Percentiles rank a stretch among this genome's conserved stretches.
phyloP scores from a whole-genome alignment of 2,797 vertebrate species.

The Mus caroli region DNA sequence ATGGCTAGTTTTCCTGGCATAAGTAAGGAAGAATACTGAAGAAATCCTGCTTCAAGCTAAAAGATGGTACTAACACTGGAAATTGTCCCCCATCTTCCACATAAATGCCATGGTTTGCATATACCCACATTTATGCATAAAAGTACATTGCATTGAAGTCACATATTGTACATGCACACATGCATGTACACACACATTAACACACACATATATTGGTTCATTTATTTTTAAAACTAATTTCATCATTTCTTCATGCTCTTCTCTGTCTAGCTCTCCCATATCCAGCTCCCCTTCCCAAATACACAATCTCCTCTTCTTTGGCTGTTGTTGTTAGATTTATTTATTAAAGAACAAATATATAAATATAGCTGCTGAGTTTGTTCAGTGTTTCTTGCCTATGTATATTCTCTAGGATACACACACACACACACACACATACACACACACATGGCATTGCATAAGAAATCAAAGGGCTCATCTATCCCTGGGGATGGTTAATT shows the following conservation, averaged over 20 bases:
- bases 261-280: background rate
- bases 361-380: background rate
- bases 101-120: background rate
- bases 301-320: background rate
- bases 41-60: background rate
- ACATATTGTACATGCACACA: background rate
- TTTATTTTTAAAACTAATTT: background rate
- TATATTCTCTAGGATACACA: background rate
- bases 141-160: background rate
- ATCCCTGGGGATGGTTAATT: background rate
- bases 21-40: background rate
- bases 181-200: background rate
- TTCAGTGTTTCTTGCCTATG: background rate
- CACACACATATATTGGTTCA: background rate
- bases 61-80: background rate
- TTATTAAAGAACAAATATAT: background rate
- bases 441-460: too few species aligned
- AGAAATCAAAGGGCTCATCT: background rate
- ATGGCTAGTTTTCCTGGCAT: background rate
- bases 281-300: background rate
- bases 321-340: background rate
- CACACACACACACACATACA: too few species aligned
- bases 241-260: too few species aligned
- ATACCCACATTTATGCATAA: background rate
- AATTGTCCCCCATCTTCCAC: background rate